Evolutionary conservation across 2,113 vertebrate genomes (phyloP).

Genomic region (Arenaria interpres): DNA sequence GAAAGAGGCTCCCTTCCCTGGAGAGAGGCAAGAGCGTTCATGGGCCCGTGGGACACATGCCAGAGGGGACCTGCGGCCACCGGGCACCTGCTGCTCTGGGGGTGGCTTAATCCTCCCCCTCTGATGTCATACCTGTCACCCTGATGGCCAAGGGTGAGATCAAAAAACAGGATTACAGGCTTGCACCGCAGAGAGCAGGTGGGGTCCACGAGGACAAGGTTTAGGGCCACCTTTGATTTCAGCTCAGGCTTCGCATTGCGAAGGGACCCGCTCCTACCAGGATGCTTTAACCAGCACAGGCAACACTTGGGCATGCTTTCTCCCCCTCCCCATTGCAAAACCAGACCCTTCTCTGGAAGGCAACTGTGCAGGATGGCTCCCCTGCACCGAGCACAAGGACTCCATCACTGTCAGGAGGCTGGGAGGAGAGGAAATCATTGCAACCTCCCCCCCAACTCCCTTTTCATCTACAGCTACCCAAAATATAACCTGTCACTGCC

Average conservation of each 20-base stretch:
- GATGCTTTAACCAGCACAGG: not conserved
- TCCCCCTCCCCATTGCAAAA: not conserved
- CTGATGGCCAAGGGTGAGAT: not conserved
- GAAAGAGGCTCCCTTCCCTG: conserved; percentile 35
- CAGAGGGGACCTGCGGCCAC: not conserved
- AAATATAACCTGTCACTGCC: not conserved
- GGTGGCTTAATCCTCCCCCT: not conserved
- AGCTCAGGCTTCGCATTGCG: not conserved
- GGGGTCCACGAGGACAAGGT: not conserved
- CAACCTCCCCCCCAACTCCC: not conserved
- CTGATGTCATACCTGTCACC: not conserved
- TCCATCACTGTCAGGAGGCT: not conserved
- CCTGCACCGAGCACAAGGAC: rapidly evolving
- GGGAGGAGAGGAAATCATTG: not conserved
- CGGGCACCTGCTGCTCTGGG: not conserved
- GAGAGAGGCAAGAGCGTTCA: not conserved
- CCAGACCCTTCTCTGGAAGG: not conserved
- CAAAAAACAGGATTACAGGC: not conserved
- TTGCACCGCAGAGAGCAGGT: not conserved
- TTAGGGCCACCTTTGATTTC: not conserved
- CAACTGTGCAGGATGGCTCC: not conserved
- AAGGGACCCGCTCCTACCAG: rapidly evolving
- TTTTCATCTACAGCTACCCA: not conserved
- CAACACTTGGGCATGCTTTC: not conserved
- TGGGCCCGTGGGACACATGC: rapidly evolving